Conservation (phyloP, 2,888 invertebrate genomes). For the Ennomos fuscantarius region DNA sequence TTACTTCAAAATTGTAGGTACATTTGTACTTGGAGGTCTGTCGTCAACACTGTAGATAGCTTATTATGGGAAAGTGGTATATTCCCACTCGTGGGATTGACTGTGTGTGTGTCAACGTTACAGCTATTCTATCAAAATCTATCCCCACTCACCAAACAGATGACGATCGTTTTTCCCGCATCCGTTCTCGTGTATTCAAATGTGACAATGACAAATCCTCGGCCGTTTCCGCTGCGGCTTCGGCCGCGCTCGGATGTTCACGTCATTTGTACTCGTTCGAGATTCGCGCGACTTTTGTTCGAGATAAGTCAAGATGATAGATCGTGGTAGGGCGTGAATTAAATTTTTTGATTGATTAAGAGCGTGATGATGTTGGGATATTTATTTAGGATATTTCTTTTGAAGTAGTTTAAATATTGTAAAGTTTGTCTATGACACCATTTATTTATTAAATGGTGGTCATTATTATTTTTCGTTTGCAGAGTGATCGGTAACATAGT, state of each 20-base stretch:
- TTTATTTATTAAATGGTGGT: too few relatives aligned
- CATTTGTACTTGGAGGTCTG: too few relatives aligned
- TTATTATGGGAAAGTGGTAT: too few relatives aligned
- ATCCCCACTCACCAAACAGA: conserved; percentile 60
- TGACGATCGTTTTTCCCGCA: conserved; percentile 80
- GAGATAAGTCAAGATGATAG: conserved; percentile 61
- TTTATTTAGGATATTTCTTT: not conserved
- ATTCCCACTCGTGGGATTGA: too few relatives aligned
- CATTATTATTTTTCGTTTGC: too few relatives aligned
- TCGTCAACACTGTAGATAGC: too few relatives aligned
- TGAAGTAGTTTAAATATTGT: too few relatives aligned
- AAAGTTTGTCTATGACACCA: too few relatives aligned
- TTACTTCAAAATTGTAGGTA: too few relatives aligned
- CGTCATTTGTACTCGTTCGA: conserved; percentile 80
- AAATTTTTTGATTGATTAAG: conserved; percentile 44
- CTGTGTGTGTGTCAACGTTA: too few relatives aligned
- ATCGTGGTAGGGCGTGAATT: conserved; percentile 59
- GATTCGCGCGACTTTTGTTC: conserved; percentile 64
- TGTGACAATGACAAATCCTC: conserved; percentile 82
- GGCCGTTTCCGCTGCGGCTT: conserved; percentile 77
- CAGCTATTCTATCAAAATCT: conserved; percentile 26
- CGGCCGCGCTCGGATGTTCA: conserved; percentile 70
- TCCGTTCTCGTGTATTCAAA: conserved; percentile 78
- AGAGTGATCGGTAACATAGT: too few relatives aligned
- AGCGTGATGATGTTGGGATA: not conserved